Evolutionary conservation across 2,797 vertebrate genomes (phyloP).

Genomic region (Anableps anableps): DNA sequence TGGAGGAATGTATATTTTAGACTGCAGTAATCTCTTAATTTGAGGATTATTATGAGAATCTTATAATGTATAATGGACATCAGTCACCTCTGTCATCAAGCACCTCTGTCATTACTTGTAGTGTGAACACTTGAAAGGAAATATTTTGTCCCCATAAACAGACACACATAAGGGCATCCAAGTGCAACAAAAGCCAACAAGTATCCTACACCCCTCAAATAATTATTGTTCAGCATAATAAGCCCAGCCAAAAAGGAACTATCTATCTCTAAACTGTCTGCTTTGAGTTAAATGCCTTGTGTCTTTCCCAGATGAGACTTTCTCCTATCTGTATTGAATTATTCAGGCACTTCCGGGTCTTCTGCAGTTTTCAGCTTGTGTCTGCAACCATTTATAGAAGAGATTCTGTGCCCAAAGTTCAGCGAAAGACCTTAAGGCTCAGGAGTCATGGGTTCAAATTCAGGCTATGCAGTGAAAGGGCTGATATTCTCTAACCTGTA

Average conservation of each 20-base stretch:
- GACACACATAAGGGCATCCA: constrained; percentile 10
- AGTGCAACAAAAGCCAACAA: constrained; percentile 22
- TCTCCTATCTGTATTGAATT: constrained; percentile 80
- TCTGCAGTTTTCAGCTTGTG: constrained; percentile 78
- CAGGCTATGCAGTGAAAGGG: constrained; percentile 56
- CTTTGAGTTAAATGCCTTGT: constrained; percentile 76
- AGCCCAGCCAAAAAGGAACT: constrained; percentile 58
- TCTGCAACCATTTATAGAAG: constrained; percentile 72
- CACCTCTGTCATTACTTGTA: constrained; percentile 22
- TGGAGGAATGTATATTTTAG: constrained; percentile 29
- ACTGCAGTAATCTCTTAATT: constrained; percentile 34
- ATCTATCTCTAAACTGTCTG: constrained; percentile 70
- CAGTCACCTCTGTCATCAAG: constrained; percentile 13
- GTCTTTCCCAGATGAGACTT: constrained; percentile 78
- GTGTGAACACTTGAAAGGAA: constrained; percentile 2
- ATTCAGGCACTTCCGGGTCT: constrained; percentile 79
- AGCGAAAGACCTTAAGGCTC: constrained; percentile 63
- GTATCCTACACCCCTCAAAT: constrained; percentile 18
- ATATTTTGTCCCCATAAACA: not conserved
- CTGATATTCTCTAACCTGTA: constrained; percentile 20
- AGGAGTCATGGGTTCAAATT: constrained; percentile 72
- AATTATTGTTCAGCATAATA: constrained; percentile 50
- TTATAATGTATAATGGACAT: constrained; percentile 3
- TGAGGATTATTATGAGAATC: constrained; percentile 18
- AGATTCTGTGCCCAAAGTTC: constrained; percentile 66